Conservation (phyloP, 2,797 vertebrate species). For the Syngnathus acus region DNA sequence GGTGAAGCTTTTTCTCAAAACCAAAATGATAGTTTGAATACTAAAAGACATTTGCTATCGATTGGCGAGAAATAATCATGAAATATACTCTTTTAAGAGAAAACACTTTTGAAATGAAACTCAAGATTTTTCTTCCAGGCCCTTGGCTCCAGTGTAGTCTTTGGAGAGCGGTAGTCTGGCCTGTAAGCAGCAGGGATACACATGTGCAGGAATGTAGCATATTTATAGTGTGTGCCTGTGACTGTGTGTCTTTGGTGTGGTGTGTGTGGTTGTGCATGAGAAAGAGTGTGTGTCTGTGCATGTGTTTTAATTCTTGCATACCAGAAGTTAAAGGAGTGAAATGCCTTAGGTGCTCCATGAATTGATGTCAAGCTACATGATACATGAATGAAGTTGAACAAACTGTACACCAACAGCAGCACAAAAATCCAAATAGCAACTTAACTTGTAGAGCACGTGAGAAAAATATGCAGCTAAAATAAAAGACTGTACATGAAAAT, state of each 20-base stretch:
- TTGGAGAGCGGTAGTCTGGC: slow-evolving; percentile 9
- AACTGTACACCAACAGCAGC: background rate
- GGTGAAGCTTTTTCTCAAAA: too few species aligned
- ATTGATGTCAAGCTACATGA: background rate
- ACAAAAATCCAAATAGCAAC: background rate
- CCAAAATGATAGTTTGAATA: too few species aligned
- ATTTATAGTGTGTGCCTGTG: slow-evolving; percentile 13
- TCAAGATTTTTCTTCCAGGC: slow-evolving; percentile 10
- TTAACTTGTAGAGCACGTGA: background rate
- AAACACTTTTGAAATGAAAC: background rate
- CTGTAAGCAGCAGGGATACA: slow-evolving; percentile 37
- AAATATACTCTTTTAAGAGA: background rate
- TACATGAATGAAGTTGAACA: background rate
- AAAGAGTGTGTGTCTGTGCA: background rate
- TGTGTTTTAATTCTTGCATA: slow-evolving; percentile 20
- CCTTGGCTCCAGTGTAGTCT: slow-evolving; percentile 13
- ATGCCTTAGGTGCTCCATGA: slow-evolving; percentile 1
- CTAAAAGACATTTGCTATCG: background rate
- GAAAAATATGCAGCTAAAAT: background rate
- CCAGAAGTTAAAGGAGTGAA: slow-evolving; percentile 17
- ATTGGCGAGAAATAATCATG: background rate
- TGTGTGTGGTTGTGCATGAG: slow-evolving; percentile 1
- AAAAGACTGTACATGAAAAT: background rate
- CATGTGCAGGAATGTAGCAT: slow-evolving; percentile 44
- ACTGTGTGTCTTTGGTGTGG: slow-evolving; percentile 9